Percentiles rank a stretch among this genome's conserved stretches.
Conservation (phyloP, 2,113 vertebrate genomes). For the Calyptomena viridis region DNA sequence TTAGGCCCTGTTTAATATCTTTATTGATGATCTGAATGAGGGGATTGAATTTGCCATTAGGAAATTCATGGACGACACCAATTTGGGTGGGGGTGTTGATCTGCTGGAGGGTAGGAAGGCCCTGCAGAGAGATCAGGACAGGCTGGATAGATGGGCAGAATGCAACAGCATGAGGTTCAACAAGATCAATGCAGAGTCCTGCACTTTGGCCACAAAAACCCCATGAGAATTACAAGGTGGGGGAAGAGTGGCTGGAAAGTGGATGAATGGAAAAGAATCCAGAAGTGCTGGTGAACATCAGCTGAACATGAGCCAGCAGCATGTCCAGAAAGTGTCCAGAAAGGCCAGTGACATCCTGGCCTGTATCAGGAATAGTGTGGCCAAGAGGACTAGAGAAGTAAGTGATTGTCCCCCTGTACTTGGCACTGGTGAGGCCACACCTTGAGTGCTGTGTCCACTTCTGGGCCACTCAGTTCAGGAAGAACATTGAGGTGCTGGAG, state of each 20-base stretch:
- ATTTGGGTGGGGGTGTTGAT: fast-evolving
- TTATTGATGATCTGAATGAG: background rate
- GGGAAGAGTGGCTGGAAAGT: background rate
- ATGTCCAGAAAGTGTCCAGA: background rate
- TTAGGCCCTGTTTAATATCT: background rate
- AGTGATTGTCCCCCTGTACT: fast-evolving
- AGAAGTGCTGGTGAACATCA: fast-evolving
- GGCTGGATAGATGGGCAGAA: background rate
- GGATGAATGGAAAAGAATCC: background rate
- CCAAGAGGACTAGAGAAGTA: fast-evolving
- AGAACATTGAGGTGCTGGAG: background rate
- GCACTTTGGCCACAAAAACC: background rate
- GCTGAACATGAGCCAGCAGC: background rate
- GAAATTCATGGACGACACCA: background rate
- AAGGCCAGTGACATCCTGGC: background rate
- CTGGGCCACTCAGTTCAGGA: background rate
- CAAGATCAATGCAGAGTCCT: background rate
- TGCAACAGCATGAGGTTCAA: background rate
- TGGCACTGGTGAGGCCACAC: fast-evolving
- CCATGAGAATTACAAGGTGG: background rate
- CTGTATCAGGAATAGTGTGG: fast-evolving
- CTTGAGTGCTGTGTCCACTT: fast-evolving
- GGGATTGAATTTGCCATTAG: background rate
- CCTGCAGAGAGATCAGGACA: background rate
- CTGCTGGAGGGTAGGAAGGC: background rate